Evolutionary conservation across 30 jellyfish, hydroid and myxozoan genomes (phyloP), one percentile per base, ranked within the genome.

Genomic region (Aurelia coerulea): DNA sequence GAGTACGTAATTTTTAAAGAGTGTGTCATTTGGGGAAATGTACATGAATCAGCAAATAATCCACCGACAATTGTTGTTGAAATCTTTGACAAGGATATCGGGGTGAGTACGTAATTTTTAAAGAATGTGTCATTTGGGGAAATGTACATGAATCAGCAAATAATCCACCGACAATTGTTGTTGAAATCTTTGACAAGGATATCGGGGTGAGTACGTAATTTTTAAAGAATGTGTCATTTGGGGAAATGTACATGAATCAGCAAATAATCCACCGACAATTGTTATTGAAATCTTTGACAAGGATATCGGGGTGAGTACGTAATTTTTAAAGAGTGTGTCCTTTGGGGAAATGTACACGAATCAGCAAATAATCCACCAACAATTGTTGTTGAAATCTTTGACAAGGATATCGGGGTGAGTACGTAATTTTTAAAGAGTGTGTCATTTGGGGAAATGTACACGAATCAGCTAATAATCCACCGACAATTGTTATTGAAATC

Each of bases 321-420:
- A 23, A 80, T 88, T 39, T 92, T 92, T 82, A 81, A 80, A 52
- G 98, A 92, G 11, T 81, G 92, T 68, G 64, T 87, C 69, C 75
- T 92, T 23, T 92, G 98, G 98, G 98, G 98, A 14, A 97, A 92
- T 62, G 88, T 88, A 12, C 53, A 92, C n/a, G 95, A 95, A 33
- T 80, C 90, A 4, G 95, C 98, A 16, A 68, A 70, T 50, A 92
- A 92, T 62, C 98, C 98, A 0, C 98, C 98, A 1, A 92, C 97
- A 1, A 87, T 92, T 65, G 98, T 92, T 17, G 65, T 79, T 54
- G 98, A 92, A 64, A 81, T 92, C 56, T 92, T 92, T 69, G 98
- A 92, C 79, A 92, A 92, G 68, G 29, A 23, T 23, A 23, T 23
- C 29, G 29, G 29, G 29, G 29, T 23, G 29, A 23, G 29, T 23